phyloP scores from a whole-genome alignment of 2,888 invertebrate species.

The Schizaphis graminum region DNA sequence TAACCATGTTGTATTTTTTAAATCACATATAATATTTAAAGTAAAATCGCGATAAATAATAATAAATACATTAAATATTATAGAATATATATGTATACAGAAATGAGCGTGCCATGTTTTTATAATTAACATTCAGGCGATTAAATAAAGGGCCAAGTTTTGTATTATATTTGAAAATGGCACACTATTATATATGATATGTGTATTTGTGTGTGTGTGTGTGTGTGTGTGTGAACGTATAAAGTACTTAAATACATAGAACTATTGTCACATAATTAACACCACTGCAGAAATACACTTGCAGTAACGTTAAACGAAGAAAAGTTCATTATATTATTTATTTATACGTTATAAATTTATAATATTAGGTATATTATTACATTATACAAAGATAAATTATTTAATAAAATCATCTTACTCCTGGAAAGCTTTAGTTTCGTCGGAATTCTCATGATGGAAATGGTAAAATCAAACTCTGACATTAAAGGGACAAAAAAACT shows the following conservation, averaged over 20 bases:
- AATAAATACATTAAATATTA: not conserved
- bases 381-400: not conserved
- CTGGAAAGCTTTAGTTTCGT: not conserved
- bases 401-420: not conserved
- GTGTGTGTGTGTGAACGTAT: not conserved
- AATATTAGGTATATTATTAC: not conserved
- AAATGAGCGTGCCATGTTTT: not conserved
- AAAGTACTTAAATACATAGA: not conserved
- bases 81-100: not conserved
- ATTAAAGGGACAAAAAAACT: not conserved
- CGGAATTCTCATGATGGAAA: not conserved
- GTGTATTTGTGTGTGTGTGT: not conserved
- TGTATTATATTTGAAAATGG: not conserved
- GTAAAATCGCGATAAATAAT: not conserved
- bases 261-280: not conserved
- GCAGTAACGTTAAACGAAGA: not conserved
- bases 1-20: not conserved
- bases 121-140: not conserved
- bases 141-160: not conserved
- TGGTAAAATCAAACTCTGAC: not conserved
- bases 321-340: not conserved
- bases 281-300: not conserved
- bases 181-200: not conserved
- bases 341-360: too few species aligned
- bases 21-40: not conserved